phyloP scores from a whole-genome alignment of 2,113 vertebrate species.

The Pachycephala philippinensis region DNA sequence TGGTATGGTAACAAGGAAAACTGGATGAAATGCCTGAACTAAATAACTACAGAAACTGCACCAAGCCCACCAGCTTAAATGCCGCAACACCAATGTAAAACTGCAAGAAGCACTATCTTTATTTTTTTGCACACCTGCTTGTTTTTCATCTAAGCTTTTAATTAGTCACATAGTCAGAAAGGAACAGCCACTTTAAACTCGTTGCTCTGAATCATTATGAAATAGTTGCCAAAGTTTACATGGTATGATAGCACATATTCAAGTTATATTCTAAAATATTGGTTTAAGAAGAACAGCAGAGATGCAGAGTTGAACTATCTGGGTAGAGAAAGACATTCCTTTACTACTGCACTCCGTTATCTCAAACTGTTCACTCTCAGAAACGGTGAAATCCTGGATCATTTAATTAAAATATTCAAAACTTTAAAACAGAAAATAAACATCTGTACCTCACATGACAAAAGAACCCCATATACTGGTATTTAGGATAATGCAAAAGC shows the following conservation, averaged over 20 bases:
- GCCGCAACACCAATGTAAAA: background rate
- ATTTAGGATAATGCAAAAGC: background rate
- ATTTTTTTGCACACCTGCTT: background rate
- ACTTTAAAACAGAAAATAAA: background rate
- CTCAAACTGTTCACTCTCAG: background rate
- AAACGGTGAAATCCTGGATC: background rate
- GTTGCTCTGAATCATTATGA: background rate
- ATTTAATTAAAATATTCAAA: background rate
- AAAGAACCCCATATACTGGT: accelerated
- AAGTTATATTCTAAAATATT: background rate
- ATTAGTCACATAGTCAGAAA: background rate
- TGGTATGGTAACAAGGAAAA: background rate
- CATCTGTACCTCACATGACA: background rate
- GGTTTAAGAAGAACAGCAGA: background rate
- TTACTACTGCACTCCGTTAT: background rate
- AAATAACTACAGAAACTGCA: background rate
- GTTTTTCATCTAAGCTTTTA: background rate
- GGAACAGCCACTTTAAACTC: background rate
- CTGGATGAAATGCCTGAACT: background rate
- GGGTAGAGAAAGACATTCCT: background rate
- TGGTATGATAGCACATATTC: background rate
- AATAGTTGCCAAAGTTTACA: background rate
- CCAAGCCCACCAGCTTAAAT: background rate
- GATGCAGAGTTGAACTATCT: background rate
- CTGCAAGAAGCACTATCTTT: background rate